Evolutionary conservation across 2,113 vertebrate species (phyloP).

Genomic region (Aramus guarauna): DNA sequence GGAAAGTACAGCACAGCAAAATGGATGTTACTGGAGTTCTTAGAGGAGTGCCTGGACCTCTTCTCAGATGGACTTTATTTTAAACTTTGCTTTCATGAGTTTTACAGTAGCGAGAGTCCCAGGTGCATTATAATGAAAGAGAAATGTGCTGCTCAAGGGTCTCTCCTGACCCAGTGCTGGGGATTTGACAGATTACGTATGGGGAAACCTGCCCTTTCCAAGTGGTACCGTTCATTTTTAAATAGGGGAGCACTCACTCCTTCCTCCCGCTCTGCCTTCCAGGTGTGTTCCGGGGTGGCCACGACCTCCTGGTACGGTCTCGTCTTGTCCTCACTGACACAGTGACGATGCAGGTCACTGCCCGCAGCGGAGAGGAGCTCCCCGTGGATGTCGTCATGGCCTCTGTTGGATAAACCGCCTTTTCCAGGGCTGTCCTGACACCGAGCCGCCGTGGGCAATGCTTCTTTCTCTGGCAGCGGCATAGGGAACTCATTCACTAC

Average conservation of each 20-base stretch:
- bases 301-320: constrained; percentile 77
- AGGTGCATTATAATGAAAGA: rapidly evolving
- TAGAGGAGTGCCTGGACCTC: neutral
- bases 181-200: neutral
- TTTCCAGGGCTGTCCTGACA: neutral
- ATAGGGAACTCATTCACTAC: neutral
- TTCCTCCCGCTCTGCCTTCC: neutral
- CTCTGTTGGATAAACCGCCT: constrained; percentile 68
- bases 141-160: neutral
- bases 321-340: constrained; percentile 78
- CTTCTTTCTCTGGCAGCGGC: neutral
- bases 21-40: neutral
- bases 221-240: neutral
- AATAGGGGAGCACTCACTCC: neutral
- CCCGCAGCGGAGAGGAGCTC: constrained; percentile 76
- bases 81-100: neutral
- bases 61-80: neutral
- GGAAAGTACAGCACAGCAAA: too few species aligned
- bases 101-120: neutral
- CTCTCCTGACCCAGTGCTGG: neutral
- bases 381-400: constrained; percentile 79
- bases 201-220: neutral
- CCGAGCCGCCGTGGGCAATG: neutral
- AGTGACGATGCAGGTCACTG: constrained; percentile 82
- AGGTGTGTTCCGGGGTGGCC: constrained; percentile 82